Base-by-base conservation (phyloP, 2,113 vertebrate genomes). In the rabbit (Oryctolagus cuniculus) region DNA sequence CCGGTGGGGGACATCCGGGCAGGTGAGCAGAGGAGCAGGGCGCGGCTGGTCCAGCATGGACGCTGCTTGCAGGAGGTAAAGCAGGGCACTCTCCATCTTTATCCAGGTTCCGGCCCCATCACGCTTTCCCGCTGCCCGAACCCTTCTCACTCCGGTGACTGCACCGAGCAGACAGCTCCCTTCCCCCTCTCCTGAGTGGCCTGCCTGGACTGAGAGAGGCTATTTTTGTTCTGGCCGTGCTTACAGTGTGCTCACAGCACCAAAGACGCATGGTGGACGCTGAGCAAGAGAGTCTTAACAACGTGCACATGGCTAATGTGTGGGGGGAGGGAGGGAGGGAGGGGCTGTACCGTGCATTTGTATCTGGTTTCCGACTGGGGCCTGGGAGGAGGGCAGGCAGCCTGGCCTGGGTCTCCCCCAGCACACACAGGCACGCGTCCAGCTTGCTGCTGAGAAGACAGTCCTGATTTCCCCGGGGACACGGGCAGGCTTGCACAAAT, bases 391-490 rank as follows among this genome's bases (percentile, higher is more conserved):
- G 75, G 44, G 91, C 90, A 79, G 81, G 69, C 24, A 36, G 66
- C 61, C 85, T 21, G 25, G 89, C 81, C 64, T 31, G 19, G 78
- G 24, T 88, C 90, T 96, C 84, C 88, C 69, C 69, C 55, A 58
- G 13, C 55, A 58, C 55, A 58, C 55, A 17, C 15, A 75, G 66
- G 82, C 53, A 69, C 64, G 38, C 4, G n/a, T 34, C 66, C 70
- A 91, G 82, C 75, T 93, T 69, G 91, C 87, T 29, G 73, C 90
- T 79, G 73, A 25, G 89, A 88, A 93, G 87, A 69, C 81, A 75
- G 92, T 38, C 66, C 90, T 96, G 94, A 95, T 95, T 95, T 93
- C 92, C 96, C 93, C 79, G 63, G 63, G 96, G 89, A 95, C 8
- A 5, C 12, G 2, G 83, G 55, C 78, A 77, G 87, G 82, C 53